A percentile compares a stretch with the other conserved stretches of the same genome.
Evolutionary conservation across 2,888 invertebrate species (phyloP).

Genomic region (Andricus quercusramuli): DNA sequence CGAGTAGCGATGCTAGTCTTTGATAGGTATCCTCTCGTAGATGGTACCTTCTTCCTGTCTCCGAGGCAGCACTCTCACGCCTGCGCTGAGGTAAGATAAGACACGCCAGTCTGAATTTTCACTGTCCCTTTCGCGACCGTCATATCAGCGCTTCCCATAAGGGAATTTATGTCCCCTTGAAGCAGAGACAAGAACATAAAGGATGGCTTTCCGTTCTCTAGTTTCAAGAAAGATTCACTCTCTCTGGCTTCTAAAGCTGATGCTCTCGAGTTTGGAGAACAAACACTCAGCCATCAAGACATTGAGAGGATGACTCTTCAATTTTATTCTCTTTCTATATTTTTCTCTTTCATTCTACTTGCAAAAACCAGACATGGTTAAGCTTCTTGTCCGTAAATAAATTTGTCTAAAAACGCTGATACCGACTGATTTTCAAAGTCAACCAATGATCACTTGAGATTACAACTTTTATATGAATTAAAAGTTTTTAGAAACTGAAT

Average conservation of each 20-base stretch:
- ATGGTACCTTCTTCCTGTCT: conserved; percentile 98
- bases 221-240: neutral
- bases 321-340: neutral
- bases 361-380: conserved; percentile 18
- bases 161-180: neutral
- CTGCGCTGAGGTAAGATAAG: conserved; percentile 88
- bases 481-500: neutral
- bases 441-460: neutral
- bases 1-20: conserved; percentile 94
- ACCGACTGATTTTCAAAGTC: neutral
- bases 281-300: conserved; percentile 31
- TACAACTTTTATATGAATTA: neutral
- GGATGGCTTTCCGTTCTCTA: neutral
- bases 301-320: conserved; percentile 24
- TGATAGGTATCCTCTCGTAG: conserved; percentile 97
- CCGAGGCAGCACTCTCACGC: conserved; percentile 93
- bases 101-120: conserved; percentile 6
- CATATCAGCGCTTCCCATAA: neutral
- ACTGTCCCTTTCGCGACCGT: neutral
- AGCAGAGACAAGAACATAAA: neutral
- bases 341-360: neutral
- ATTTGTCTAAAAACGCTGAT: neutral
- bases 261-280: conserved; percentile 14
- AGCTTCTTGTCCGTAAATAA: conserved; percentile 14
- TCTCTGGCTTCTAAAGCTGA: conserved; percentile 2